A percentile compares a stretch with the other conserved stretches of the same genome.
Evolutionary conservation across 2,888 invertebrate genomes (phyloP).

Genomic region (Hyalella azteca): DNA sequence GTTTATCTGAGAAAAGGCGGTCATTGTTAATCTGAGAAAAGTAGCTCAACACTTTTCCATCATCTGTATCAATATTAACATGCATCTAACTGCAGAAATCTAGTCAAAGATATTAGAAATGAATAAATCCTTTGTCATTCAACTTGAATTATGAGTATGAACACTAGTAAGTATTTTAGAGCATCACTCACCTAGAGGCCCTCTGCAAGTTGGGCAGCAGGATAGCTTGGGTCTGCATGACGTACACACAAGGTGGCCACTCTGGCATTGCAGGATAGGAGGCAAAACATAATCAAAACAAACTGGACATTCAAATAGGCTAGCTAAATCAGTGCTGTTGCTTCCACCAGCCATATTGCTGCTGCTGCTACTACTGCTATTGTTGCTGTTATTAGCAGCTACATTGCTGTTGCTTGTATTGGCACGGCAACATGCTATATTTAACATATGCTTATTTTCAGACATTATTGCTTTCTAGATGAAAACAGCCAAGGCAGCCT

Average conservation of each 20-base stretch:
- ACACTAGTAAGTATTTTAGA: no score
- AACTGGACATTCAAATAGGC: slow-evolving; percentile 93
- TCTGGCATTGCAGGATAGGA: slow-evolving; percentile 92
- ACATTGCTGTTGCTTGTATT: slow-evolving; percentile 21
- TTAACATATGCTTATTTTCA: slow-evolving; percentile 12
- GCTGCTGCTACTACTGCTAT: not conserved
- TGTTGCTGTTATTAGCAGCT: not conserved
- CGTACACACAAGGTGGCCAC: slow-evolving; percentile 97
- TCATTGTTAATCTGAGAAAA: slow-evolving; percentile 89
- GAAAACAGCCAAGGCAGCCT: no score
- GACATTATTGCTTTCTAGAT: slow-evolving; percentile 22
- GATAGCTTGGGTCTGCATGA: slow-evolving; percentile 95
- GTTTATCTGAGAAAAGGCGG: slow-evolving; percentile 96
- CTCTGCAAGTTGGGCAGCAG: slow-evolving; percentile 97
- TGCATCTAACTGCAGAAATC: no score
- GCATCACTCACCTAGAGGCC: slow-evolving; percentile 77
- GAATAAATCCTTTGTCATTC: no score
- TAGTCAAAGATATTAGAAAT: no score
- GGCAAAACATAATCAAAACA: slow-evolving; percentile 99
- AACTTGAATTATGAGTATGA: no score
- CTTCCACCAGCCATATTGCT: not conserved
- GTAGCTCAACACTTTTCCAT: slow-evolving; percentile 96
- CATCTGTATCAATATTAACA: no score
- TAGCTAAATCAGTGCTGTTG: slow-evolving; percentile 73
- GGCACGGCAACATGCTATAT: slow-evolving; percentile 20